Percentiles rank a stretch among this genome's conserved stretches.
phyloP scores from a whole-genome alignment of 2,797 vertebrate species.

The Rhadinocentrus ornatus region DNA sequence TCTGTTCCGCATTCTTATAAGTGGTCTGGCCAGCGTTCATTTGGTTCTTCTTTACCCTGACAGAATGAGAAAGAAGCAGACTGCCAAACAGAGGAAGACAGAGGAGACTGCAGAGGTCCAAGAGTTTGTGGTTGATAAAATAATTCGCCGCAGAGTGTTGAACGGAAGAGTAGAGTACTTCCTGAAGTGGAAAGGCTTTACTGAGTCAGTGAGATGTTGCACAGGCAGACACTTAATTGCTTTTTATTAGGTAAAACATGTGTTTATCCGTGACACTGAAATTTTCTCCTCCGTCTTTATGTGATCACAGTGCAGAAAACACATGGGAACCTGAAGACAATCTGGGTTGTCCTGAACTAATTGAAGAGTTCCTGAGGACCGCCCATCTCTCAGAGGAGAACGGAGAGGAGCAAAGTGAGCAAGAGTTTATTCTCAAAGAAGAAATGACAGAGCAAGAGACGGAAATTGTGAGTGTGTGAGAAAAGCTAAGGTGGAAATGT shows the following conservation, averaged over 20 bases:
- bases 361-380: slow-evolving; percentile 94
- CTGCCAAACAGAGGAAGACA: slow-evolving; percentile 96
- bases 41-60: slow-evolving; percentile 52
- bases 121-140: slow-evolving; percentile 98
- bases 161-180: slow-evolving; percentile 97
- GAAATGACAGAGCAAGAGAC: slow-evolving; percentile 80
- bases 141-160: slow-evolving; percentile 90
- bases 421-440: slow-evolving; percentile 74
- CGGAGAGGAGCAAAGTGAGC: slow-evolving; percentile 56
- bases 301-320: slow-evolving; percentile 90
- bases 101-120: slow-evolving; percentile 94
- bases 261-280: background rate
- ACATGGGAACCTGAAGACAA: slow-evolving; percentile 99
- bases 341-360: slow-evolving; percentile 96
- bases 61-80: slow-evolving; percentile 99
- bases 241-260: background rate
- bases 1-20: background rate
- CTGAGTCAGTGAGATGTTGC: slow-evolving; percentile 87
- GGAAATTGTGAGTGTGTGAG: slow-evolving; percentile 76
- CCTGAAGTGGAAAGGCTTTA: slow-evolving; percentile 99
- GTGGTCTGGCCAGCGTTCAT: background rate
- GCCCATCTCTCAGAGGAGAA: slow-evolving; percentile 81
- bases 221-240: background rate
- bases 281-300: background rate
- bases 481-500: slow-evolving; percentile 2